These are phyloP conservation scores for Acipenser transmontanus DNA, from an alignment of 2,797 vertebrate species.

Conservation along the genomic window DNA sequence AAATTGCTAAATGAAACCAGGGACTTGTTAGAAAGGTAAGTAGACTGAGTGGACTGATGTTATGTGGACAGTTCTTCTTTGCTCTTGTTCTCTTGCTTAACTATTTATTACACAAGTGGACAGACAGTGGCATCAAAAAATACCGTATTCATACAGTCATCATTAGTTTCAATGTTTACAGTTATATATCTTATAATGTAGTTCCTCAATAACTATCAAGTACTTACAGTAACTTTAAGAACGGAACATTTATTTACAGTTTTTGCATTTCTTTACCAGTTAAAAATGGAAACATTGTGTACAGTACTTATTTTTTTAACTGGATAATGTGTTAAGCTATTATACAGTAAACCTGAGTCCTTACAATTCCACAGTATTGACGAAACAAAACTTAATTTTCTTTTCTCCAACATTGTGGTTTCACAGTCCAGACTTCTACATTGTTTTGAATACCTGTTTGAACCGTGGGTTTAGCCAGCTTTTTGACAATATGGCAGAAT, in stretches of 20 bases:
- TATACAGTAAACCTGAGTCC: no score
- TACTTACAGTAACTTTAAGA: no score
- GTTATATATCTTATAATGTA: no score
- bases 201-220: no score
- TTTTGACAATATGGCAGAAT: constrained; percentile 90
- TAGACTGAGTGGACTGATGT: not conserved
- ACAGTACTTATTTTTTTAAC: not conserved
- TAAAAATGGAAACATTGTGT: no score
- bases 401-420: constrained; percentile 13
- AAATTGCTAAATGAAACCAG: constrained; percentile 90
- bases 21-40: constrained; percentile 94
- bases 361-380: not conserved
- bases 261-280: no score
- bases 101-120: no score
- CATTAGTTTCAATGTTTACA: no score
- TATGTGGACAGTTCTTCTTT: not conserved
- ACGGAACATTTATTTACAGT: no score
- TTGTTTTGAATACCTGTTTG: constrained; percentile 76
- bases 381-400: not conserved
- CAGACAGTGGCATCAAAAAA: no score
- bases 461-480: constrained; percentile 84
- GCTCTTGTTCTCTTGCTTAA: no score
- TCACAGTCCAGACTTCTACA: constrained; percentile 80
- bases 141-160: no score
- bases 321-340: not conserved